These are phyloP conservation scores for Sprattus sprattus DNA, from an alignment of 2,113 vertebrate genomes.

Conservation along the genomic window DNA sequence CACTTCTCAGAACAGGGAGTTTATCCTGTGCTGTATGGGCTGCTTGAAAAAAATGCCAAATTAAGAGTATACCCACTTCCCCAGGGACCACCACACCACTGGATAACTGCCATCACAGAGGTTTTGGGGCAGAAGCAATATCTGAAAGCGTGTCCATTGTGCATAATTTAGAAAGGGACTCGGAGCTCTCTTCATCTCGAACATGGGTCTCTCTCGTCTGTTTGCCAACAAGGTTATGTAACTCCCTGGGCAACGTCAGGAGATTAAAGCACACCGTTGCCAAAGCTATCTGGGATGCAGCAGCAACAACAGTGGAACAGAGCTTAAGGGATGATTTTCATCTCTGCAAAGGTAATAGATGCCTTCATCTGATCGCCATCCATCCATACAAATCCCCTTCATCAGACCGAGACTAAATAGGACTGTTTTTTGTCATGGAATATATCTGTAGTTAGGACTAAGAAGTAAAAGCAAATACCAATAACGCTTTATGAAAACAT, in stretches of 20 bases:
- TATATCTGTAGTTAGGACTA: background rate
- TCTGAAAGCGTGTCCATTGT: background rate
- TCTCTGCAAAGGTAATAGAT: background rate
- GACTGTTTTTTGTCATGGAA: background rate
- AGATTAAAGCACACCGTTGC: background rate
- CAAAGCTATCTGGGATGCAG: background rate
- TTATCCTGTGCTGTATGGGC: too few species aligned
- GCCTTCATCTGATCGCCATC: background rate
- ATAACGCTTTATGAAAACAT: background rate
- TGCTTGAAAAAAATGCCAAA: too few species aligned
- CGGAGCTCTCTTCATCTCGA: background rate
- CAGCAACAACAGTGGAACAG: background rate
- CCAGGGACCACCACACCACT: too few species aligned
- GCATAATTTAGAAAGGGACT: constrained; percentile 3
- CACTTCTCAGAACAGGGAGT: too few species aligned
- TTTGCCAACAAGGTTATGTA: constrained; percentile 9
- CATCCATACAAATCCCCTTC: background rate
- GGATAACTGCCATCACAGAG: too few species aligned
- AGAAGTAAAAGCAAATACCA: background rate
- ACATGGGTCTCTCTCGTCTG: background rate
- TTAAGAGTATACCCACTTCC: too few species aligned
- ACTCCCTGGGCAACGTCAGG: constrained; percentile 2
- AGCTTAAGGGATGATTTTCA: background rate
- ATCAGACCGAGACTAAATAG: background rate
- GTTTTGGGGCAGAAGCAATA: background rate